These are phyloP conservation scores for Phenganax marumi DNA, from an alignment of 92 coral and sea anemone species.

Conservation along the genomic window DNA sequence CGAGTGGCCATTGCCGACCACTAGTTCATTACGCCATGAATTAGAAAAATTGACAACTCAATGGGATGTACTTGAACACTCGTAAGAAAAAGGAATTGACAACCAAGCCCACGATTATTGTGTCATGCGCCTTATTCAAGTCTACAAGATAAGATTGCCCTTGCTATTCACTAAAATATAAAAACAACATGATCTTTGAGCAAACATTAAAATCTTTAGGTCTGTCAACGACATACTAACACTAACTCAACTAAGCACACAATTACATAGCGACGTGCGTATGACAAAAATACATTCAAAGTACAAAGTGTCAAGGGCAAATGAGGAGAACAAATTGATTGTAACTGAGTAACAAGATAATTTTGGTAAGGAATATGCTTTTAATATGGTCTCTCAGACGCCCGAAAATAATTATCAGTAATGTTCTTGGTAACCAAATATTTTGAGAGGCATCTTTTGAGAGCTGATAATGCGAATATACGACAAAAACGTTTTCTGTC, in stretches of 20 bases:
- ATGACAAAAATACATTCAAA: not conserved
- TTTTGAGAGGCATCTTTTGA: conserved; percentile 26
- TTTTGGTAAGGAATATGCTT: not conserved
- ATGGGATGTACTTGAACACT: conserved; percentile 25
- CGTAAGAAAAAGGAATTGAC: not conserved
- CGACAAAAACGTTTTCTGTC: conserved; percentile 1
- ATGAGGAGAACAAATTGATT: not conserved
- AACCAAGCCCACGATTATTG: not conserved
- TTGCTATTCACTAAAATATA: conserved; percentile 13
- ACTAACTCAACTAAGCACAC: conserved; percentile 7
- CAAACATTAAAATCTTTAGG: conserved; percentile 32
- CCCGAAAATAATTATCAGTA: conserved; percentile 24
- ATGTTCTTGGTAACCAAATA: conserved; percentile 43
- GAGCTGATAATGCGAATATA: conserved; percentile 37
- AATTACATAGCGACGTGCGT: not conserved
- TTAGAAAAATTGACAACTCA: conserved; percentile 27
- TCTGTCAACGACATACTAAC: conserved; percentile 41
- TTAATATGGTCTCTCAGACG: not conserved
- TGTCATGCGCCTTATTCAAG: not conserved
- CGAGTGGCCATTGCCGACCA: not conserved
- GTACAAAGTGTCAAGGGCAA: not conserved
- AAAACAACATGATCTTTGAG: conserved; percentile 30
- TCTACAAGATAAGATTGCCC: not conserved
- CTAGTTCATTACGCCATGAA: conserved; percentile 2
- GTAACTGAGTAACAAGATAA: not conserved